Base-by-base conservation (phyloP, 2,888 invertebrate species). In the Drosophila histrio region DNA sequence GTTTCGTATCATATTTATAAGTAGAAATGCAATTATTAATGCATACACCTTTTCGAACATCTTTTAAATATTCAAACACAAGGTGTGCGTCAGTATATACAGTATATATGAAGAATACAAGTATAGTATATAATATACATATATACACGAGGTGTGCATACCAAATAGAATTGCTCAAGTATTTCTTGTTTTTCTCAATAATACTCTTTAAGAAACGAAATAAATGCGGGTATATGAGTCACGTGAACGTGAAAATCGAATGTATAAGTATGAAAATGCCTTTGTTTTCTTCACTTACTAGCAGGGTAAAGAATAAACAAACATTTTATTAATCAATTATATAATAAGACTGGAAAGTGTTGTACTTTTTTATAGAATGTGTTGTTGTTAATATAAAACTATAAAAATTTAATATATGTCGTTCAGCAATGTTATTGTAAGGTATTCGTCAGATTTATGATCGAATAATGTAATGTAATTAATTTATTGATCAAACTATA, bases 1-100 rank as follows among this genome's bases (percentile, higher is more conserved):
- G 26, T 60, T 65, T 71, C 59, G 62, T 71, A 70, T 87, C 68
- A 82, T 87, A 83, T 84, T 81, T 85, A 72, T 81, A 85, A 58
- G 61, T 69, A 53, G 61, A 81, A 77, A 77, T 76, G 79, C 76
- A 76, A 76, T 75, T 76, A 72, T 62, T 75, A 77, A 72, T 77
- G 77, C 77, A 77, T 47, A 64, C 77, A 67, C 62, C 71, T 76
- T 77, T 49, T 28, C 17, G 36, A 66, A 66, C 41, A 66, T 43
- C 36, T 24, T 53, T 49, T 2, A 50, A 61, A 54, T 26, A 49
- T 44, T 61, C 36, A 57, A 54, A 17, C 56, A 44, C 73, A 77
- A 73, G 74, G 74, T 67, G 68, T 56, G 41, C 49, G 38, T 38
- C 15, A 22, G 24, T 41, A 52, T 52, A 63, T 49, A 32, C 15